These are phyloP conservation scores for Drosophila grimshawi DNA, from an alignment of 1,140 invertebrate species.

Conservation along the genomic window DNA sequence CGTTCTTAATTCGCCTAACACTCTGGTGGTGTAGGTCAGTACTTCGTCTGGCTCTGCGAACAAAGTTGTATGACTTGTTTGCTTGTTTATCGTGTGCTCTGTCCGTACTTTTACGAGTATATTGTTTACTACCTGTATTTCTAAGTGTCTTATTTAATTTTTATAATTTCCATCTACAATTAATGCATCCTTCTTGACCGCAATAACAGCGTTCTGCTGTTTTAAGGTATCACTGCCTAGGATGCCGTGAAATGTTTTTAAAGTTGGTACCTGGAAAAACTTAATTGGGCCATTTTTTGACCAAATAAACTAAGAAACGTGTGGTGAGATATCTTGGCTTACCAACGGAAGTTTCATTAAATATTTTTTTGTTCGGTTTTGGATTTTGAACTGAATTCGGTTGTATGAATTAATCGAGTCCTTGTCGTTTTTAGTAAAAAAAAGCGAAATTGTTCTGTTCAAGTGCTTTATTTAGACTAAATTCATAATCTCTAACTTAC, in stretches of 20 bases:
- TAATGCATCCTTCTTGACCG: no score
- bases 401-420: neutral
- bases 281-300: neutral
- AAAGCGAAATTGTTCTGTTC: no score
- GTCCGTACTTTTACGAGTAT: no score
- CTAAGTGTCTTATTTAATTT: no score
- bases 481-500: no score
- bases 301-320: neutral
- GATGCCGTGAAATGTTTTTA: neutral
- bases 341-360: neutral
- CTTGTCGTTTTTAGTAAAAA: no score
- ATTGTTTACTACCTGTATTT: no score
- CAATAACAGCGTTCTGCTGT: no score
- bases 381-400: constrained; percentile 2
- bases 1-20: neutral
- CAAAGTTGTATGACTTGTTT: neutral
- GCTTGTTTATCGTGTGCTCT: neutral
- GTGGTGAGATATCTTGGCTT: neutral
- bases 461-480: no score
- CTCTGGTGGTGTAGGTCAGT: neutral
- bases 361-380: constrained; percentile 1
- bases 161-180: no score
- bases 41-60: neutral
- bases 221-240: no score
- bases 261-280: neutral